Percentiles rank a stretch among this genome's conserved stretches.
Evolutionary conservation across 2,797 vertebrate species (phyloP).

Genomic region (Carcharodon carcharias): DNA sequence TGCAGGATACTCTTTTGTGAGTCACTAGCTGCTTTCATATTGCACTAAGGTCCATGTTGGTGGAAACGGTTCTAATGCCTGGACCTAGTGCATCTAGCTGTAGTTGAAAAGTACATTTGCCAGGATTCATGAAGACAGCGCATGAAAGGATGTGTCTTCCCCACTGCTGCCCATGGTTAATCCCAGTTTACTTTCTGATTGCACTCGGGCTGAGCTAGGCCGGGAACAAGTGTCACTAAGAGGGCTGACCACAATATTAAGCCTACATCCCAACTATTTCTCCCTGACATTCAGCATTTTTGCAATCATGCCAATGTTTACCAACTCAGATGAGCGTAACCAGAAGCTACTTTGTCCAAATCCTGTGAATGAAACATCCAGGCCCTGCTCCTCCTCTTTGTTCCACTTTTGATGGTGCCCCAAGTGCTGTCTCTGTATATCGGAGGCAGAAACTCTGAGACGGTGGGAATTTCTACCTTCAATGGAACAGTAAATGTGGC

Average conservation of each 20-base stretch:
- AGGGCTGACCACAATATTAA: background rate
- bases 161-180: background rate
- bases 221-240: background rate
- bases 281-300: background rate
- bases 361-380: background rate
- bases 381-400: background rate
- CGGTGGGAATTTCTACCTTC: background rate
- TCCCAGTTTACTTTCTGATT: background rate
- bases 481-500: background rate
- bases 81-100: background rate
- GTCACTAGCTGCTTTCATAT: background rate
- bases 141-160: background rate
- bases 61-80: background rate
- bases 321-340: background rate
- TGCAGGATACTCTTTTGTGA: background rate
- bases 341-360: background rate
- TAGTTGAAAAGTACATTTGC: background rate
- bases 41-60: background rate
- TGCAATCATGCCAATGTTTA: background rate
- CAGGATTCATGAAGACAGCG: background rate
- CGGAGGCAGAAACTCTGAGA: background rate
- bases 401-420: background rate
- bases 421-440: background rate
- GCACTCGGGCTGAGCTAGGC: background rate
- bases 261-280: background rate